Base-by-base conservation (phyloP, 2,888 invertebrate genomes). In the Drosophila dives region DNA sequence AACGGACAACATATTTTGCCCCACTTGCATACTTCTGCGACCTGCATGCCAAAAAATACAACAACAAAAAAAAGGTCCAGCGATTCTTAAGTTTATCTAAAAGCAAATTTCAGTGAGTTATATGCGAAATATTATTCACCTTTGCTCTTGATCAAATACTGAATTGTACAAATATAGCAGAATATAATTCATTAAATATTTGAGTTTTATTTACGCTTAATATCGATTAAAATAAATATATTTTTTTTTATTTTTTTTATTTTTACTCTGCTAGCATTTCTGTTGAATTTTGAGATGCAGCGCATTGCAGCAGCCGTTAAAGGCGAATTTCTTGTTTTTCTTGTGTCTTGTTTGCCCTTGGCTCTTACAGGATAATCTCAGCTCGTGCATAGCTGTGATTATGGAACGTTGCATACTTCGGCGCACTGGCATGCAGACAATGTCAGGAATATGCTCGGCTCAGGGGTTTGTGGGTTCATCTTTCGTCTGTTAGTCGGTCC, bases 381-480 rank as follows among this genome's bases (percentile, higher is more conserved):
- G 75, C 70, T 69, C 49, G 54, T 66, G 20, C 59, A 69, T 59
- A 53, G 69, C 69, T 80, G 75, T 80, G 86, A 86, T 86, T 86
- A 75, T 80, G 63, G 66, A 68, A 64, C 71, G 69, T 65, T 72
- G 73, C 84, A 75, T 75, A 81, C 79, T 86, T 88, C 67, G 74
- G 56, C 51, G 67, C 64, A 61, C 65, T 70, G 84, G 81, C 70
- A 81, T 85, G 71, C 73, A 70, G 61, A 77, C 72, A 83, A 86
- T 83, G 77, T 71, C 75, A 71, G 72, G 75, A 75, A 75, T 80
- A 74, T 66, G 49, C 51, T 54, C 54, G 49, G 20, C 59, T 20
- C 69, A 45, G 32, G 40, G 42, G 32, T 45, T 45, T 55, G 6
- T n/a, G 45, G 26, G 40, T 59, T 32, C 55, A n/a, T 53, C 40